Evolutionary conservation across 2,888 invertebrate species (phyloP), one percentile per base, ranked within the genome.

Genomic region (Tetramorium bicarinatum): DNA sequence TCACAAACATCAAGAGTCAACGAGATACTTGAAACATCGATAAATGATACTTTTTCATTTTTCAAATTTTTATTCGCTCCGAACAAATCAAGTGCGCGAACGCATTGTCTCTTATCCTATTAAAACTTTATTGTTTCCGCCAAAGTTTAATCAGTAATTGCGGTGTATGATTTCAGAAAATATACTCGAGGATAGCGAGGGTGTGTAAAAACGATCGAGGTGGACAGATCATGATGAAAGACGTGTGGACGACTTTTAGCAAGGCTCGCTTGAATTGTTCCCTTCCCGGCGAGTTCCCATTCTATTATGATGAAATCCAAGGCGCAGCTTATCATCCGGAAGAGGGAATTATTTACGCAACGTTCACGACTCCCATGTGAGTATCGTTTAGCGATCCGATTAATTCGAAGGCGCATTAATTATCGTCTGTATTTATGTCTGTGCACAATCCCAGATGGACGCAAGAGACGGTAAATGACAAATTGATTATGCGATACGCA

Each of bases 211-310:
- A 97, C 93, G 99, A 99, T 94, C 95, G 96, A 3, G 98, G 98
- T n/a, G 97, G 97, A 4, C 96, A 97, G 90, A 95, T 97, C 82
- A 96, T 97, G 94, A 95, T 97, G 93, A 97, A 97, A 89, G 97
- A 98, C 90, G 98, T 97, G 89, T 99, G 99, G 98, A 98, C 98
- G n/a, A 98, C 98, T 0, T 98, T 98, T 94, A 95, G 98, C 21
- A 98, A 98, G 95, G 98, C 98, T 0, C 96, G 98, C 0, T 95
- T 98, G 13, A 97, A 97, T 93, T 98, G 98, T 92, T 97, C 98
- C 0, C 95, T 98, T 18, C 97, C 97, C 0, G 98, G 98, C 0
- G 97, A 98, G 75, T 97, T 97, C 93, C 98, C 98, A 0, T 98
- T 98, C 95, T 97, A 98, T 94, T 98, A 98, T 92, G 97, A 98